Evolutionary conservation across 1,140 invertebrate genomes (phyloP).

Genomic region (Conus betulinus): DNA sequence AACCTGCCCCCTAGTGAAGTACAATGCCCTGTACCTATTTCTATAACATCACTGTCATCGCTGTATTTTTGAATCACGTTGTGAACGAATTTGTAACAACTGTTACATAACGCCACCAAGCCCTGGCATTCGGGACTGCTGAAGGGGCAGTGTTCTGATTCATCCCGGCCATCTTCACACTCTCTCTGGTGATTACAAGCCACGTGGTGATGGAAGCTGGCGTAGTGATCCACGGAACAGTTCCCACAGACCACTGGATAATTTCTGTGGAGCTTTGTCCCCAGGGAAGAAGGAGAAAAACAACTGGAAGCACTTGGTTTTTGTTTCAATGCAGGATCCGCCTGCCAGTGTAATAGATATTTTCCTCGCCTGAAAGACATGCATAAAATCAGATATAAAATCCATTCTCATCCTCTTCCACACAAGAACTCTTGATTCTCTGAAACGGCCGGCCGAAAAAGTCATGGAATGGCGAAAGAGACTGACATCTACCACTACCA

Average conservation of each 20-base stretch:
- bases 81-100: not conserved
- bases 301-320: not conserved
- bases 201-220: not conserved
- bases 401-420: too few relatives aligned
- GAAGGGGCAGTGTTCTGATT: not conserved
- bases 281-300: not conserved
- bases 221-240: not conserved
- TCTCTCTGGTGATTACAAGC: not conserved
- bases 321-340: too few relatives aligned
- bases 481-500: too few relatives aligned
- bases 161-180: not conserved
- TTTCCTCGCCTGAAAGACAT: too few relatives aligned
- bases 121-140: not conserved
- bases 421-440: too few relatives aligned
- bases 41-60: too few relatives aligned
- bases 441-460: too few relatives aligned
- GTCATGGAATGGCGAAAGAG: too few relatives aligned
- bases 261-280: not conserved
- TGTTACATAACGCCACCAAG: not conserved
- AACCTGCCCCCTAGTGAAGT: not conserved
- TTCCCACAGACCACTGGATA: not conserved
- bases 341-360: too few relatives aligned
- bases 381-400: too few relatives aligned
- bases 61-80: not conserved
- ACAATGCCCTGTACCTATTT: not conserved